Percentiles rank a stretch among this genome's conserved stretches.
Conservation (phyloP, 92 coral and sea anemone species). For the Blastomussa wellsi region DNA sequence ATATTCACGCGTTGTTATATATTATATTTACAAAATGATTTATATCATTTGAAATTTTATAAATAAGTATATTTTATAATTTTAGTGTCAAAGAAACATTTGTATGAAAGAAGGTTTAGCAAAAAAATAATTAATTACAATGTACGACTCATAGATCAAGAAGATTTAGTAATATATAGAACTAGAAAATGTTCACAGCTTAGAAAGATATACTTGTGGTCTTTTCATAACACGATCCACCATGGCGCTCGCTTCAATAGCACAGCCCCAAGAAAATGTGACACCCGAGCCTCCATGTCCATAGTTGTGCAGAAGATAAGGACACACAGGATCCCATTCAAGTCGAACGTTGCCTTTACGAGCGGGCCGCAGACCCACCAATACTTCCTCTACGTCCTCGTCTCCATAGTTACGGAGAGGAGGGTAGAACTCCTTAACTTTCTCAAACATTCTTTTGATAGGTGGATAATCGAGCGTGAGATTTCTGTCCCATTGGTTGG, state of each 20-base stretch:
- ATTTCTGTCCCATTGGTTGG: constrained; percentile 46
- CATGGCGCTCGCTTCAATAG: constrained; percentile 49
- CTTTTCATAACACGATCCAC: constrained; percentile 37
- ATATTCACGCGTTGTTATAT: background rate
- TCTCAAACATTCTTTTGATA: constrained; percentile 47
- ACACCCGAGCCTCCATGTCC: constrained; percentile 61
- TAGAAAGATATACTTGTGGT: constrained; percentile 33
- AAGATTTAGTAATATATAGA: background rate
- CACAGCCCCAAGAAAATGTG: constrained; percentile 75
- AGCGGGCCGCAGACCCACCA: constrained; percentile 48
- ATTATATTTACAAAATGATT: background rate
- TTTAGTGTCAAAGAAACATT: background rate
- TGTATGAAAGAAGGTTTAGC: background rate
- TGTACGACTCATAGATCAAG: background rate
- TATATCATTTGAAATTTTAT: background rate
- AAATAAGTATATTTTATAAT: no score
- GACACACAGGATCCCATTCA: constrained; percentile 59
- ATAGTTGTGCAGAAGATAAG: constrained; percentile 59
- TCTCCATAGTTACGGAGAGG: constrained; percentile 46
- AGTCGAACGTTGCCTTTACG: constrained; percentile 51
- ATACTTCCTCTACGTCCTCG: constrained; percentile 38
- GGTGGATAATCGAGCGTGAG: constrained; percentile 39
- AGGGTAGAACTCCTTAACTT: constrained; percentile 46
- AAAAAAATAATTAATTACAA: background rate
- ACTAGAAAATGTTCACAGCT: constrained; percentile 9